Conservation (phyloP, 2,113 vertebrate species). For the Caranx melampygus region DNA sequence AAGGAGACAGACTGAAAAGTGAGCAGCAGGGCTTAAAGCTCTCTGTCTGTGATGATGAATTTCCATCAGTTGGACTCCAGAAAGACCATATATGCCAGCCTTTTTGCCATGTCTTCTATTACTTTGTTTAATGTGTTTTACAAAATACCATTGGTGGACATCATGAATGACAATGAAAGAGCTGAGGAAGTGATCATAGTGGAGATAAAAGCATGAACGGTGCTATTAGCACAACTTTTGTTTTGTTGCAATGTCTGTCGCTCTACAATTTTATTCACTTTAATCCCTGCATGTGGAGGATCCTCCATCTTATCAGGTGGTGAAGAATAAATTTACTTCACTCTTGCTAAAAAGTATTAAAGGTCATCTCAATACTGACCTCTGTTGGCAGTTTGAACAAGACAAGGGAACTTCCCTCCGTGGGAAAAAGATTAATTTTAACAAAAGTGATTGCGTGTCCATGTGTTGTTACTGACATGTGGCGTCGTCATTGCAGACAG, state of each 20-base stretch:
- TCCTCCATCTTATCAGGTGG: not conserved
- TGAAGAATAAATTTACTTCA: not conserved
- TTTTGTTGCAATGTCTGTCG: too few species aligned
- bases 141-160: too few species aligned
- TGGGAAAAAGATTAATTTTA: not conserved
- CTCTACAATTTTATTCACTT: too few species aligned
- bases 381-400: not conserved
- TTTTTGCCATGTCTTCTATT: too few species aligned
- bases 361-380: not conserved
- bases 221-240: too few species aligned
- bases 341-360: not conserved
- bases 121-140: too few species aligned
- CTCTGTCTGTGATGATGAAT: too few species aligned
- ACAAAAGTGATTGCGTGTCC: not conserved
- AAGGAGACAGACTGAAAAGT: not conserved
- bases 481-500: conserved; percentile 85
- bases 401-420: not conserved
- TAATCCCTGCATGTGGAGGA: not conserved
- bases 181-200: too few species aligned
- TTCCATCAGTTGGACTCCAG: too few species aligned
- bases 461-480: not conserved
- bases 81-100: too few species aligned
- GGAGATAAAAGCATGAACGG: too few species aligned
- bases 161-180: too few species aligned
- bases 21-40: not conserved